phyloP scores from a whole-genome alignment of 2,113 vertebrate genomes.

The Peromyscus leucopus region DNA sequence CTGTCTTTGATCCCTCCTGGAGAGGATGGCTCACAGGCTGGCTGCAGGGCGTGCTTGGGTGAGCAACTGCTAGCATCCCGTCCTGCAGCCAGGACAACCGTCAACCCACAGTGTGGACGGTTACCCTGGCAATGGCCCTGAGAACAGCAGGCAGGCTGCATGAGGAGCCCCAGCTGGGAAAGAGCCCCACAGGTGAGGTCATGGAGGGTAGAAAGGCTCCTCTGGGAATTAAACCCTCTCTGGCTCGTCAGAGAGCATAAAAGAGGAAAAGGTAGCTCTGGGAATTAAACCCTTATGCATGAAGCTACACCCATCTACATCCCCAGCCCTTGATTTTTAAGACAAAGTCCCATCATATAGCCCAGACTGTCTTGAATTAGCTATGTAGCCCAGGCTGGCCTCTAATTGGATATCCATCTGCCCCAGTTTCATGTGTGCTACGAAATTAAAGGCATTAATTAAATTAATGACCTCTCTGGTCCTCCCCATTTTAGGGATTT shows the following conservation, averaged over 20 bases:
- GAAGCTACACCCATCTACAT: background rate
- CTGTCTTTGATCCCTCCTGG: background rate
- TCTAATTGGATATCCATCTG: background rate
- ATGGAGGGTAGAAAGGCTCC: background rate
- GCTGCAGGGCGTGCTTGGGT: background rate
- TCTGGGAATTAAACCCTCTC: background rate
- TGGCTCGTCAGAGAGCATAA: no score
- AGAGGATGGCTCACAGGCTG: background rate
- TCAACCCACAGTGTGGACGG: conserved; percentile 30
- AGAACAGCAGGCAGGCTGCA: background rate
- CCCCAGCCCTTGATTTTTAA: background rate
- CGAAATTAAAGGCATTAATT: background rate
- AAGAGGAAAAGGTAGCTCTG: background rate
- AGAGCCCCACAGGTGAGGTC: background rate
- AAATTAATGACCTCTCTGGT: background rate
- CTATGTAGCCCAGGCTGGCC: background rate
- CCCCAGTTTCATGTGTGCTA: background rate
- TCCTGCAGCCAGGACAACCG: background rate
- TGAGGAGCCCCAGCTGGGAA: background rate
- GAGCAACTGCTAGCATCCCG: background rate
- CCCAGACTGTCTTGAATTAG: background rate
- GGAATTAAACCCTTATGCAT: background rate
- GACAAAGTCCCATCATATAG: background rate
- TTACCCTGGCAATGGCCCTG: background rate
- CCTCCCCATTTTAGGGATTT: background rate